A percentile compares a stretch with the other conserved stretches of the same genome.
Evolutionary conservation across 2,797 vertebrate species (phyloP).

Genomic region (Pagetopsis macropterus): DNA sequence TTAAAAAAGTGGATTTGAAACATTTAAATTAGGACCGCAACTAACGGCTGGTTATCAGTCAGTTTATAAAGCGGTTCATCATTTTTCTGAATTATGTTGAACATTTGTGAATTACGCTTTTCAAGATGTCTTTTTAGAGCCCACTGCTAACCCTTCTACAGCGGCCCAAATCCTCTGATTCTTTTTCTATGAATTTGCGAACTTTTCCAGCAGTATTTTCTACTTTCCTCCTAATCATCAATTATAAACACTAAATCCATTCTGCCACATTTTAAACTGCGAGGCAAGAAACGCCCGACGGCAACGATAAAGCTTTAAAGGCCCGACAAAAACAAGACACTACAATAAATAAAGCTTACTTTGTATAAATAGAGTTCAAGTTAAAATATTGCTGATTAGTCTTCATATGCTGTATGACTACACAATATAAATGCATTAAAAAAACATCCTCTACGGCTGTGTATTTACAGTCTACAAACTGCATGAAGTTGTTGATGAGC

Average conservation of each 20-base stretch:
- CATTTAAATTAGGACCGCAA: slow-evolving; percentile 6
- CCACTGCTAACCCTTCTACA: not conserved
- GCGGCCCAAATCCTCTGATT: not conserved
- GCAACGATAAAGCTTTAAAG: slow-evolving; percentile 13
- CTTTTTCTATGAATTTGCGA: not conserved
- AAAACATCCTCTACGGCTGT: slow-evolving; percentile 57
- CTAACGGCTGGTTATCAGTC: not conserved
- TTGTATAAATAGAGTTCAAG: slow-evolving; percentile 81
- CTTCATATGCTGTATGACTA: slow-evolving; percentile 71
- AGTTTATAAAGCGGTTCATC: not conserved
- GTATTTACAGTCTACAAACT: slow-evolving; percentile 67
- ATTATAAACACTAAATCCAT: slow-evolving; percentile 16
- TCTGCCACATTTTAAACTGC: not conserved
- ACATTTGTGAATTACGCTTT: too few species aligned
- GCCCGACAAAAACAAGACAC: slow-evolving; percentile 35
- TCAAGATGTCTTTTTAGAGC: too few species aligned
- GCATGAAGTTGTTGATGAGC: slow-evolving; percentile 19
- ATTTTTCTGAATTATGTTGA: not conserved
- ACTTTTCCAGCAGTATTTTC: slow-evolving; percentile 7
- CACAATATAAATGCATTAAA: slow-evolving; percentile 79
- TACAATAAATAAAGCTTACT: slow-evolving; percentile 78
- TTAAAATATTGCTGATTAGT: slow-evolving; percentile 81
- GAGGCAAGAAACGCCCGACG: not conserved
- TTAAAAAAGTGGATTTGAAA: slow-evolving; percentile 9
- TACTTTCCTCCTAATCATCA: not conserved